Percentiles rank a stretch among this genome's conserved stretches.
These are phyloP conservation scores for Chiloscyllium punctatum DNA, from an alignment of 2,797 vertebrate genomes.

Conservation along the genomic window DNA sequence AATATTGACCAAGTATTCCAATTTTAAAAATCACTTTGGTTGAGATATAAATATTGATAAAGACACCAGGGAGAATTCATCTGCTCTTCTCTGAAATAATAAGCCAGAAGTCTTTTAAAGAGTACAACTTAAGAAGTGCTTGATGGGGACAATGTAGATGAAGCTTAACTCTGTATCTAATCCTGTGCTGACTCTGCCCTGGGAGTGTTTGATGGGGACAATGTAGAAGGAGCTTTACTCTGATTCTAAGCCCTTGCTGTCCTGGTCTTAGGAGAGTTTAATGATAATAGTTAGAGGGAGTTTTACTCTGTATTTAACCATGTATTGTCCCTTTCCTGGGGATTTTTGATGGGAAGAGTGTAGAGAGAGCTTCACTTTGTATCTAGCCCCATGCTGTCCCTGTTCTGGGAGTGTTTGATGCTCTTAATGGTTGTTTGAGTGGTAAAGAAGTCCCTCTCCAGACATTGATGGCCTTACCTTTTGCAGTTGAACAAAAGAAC, in stretches of 20 bases:
- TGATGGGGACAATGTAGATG: background rate
- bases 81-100: too few species aligned
- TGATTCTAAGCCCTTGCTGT: background rate
- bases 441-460: background rate
- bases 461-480: background rate
- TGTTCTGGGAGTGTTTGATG: background rate
- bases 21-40: background rate
- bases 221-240: background rate
- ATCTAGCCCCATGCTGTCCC: background rate
- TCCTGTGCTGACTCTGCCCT: background rate
- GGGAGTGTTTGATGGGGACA: background rate
- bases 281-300: background rate
- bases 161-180: background rate
- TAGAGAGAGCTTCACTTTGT: background rate
- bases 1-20: background rate
- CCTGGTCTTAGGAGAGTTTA: background rate
- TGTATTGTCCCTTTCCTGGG: background rate
- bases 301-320: background rate
- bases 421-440: background rate
- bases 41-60: background rate
- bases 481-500: background rate
- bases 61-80: background rate
- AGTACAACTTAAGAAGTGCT: background rate
- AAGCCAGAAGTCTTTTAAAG: too few species aligned
- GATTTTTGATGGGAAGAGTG: background rate